Base-by-base conservation (phyloP, 2,797 vertebrate species). In the Miichthys miiuy region DNA sequence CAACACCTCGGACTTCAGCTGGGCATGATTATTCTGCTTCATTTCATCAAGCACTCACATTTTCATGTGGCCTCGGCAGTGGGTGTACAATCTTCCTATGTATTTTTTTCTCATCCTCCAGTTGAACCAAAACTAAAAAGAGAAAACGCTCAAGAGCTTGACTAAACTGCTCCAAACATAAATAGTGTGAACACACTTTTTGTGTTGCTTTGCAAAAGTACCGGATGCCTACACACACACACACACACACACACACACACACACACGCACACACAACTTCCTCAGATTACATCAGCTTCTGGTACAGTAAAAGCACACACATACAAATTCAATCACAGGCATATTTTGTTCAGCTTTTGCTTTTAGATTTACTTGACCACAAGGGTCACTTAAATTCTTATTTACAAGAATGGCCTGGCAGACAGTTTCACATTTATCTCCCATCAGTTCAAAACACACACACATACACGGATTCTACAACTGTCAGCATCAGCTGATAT, bases 101-200 rank as follows among this genome's bases (percentile, higher is more conserved):
- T 41, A 18, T 55, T 47, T 62, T 46, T 64, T 56, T 38, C 41
- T 70, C 44, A 21, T 34, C 72, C 41, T 75, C 8, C 68, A 84
- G 54, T 65, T 79, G 74, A 86, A 83, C 64, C 51, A 72, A 72
- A 68, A 80, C 67, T 72, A 3, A 81, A 81, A 82, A 84, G 58
- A 79, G 57, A 85, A 85, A 83, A 79, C 14, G 20, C 64, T 82
- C 63, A 75, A 80, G 64, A 78, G 75, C 54, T 72, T 70, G 72
- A 83, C 78, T 83, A 79, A 85, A 89, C 60, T 47, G 77, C 80
- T 89, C 81, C 78, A 81, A 87, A 89, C 81, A 89, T 78, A 81
- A 84, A 89, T 57, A 71, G 56, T 73, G 80, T 71, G 63, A 80
- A 75, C 75, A 58, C 48, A 57, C 41, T 66, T 76, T 70, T 77